phyloP scores from a whole-genome alignment of 2,888 invertebrate genomes.

The Pharmacophagus antenor region DNA sequence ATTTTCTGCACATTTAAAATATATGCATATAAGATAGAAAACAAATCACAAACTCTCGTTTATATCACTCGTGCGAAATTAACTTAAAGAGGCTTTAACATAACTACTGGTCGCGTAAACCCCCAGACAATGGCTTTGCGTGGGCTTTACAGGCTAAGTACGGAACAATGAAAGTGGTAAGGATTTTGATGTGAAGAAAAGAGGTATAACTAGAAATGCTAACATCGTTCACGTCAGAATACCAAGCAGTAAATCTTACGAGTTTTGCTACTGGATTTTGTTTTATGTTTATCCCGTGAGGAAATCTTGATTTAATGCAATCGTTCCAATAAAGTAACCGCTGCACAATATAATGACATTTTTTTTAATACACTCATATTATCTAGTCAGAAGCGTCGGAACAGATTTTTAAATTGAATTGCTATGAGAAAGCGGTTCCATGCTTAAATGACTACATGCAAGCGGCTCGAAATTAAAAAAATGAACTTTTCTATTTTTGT shows the following conservation, averaged over 20 bases:
- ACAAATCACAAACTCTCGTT: background rate
- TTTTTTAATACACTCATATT: too few relatives aligned
- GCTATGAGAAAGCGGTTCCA: too few relatives aligned
- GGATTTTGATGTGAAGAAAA: slow-evolving; percentile 31
- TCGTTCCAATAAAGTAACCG: background rate
- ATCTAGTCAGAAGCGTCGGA: too few relatives aligned
- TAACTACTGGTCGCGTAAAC: slow-evolving; percentile 45
- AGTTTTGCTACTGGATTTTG: slow-evolving; percentile 1
- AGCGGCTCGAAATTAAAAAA: too few relatives aligned
- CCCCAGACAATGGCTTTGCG: slow-evolving; percentile 56
- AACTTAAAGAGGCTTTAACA: slow-evolving; percentile 49
- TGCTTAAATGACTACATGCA: too few relatives aligned
- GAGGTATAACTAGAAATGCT: slow-evolving; percentile 29
- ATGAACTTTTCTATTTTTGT: too few relatives aligned
- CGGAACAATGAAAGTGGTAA: slow-evolving; percentile 55
- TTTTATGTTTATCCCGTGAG: slow-evolving; percentile 2
- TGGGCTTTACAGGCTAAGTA: slow-evolving; percentile 51
- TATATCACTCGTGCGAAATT: slow-evolving; percentile 61
- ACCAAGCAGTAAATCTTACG: slow-evolving; percentile 6
- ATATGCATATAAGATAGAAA: too few relatives aligned
- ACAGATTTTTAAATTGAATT: too few relatives aligned
- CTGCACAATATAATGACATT: background rate
- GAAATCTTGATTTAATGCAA: slow-evolving; percentile 5
- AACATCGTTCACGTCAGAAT: slow-evolving; percentile 25
- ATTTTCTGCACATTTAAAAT: too few relatives aligned